Evolutionary conservation across 2,888 invertebrate genomes (phyloP).

Genomic region (Cheiracanthium punctorium): DNA sequence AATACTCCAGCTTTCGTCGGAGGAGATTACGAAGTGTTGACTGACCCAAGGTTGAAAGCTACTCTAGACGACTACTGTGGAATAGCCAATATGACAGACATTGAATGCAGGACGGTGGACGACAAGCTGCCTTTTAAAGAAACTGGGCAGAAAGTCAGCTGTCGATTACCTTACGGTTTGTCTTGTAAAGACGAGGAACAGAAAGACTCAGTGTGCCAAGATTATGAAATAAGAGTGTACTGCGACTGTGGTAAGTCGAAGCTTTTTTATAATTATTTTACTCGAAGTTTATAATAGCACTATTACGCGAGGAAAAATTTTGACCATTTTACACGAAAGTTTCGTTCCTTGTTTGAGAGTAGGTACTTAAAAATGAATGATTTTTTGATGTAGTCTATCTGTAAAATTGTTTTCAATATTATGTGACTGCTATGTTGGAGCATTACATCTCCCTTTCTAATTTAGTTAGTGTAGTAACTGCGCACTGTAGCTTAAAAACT

Average conservation of each 20-base stretch:
- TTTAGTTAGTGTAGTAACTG: too few species aligned
- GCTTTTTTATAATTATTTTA: too few species aligned
- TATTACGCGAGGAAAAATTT: too few species aligned
- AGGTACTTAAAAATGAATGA: too few species aligned
- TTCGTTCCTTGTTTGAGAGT: too few species aligned
- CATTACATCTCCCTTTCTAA: too few species aligned
- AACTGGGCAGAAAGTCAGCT: slow-evolving; percentile 85
- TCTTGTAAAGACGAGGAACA: slow-evolving; percentile 79
- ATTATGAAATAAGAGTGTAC: slow-evolving; percentile 88
- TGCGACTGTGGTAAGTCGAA: slow-evolving; percentile 81
- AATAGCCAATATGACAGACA: slow-evolving; percentile 81
- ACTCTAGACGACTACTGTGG: slow-evolving; percentile 79
- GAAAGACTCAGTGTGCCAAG: slow-evolving; percentile 80
- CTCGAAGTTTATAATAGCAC: too few species aligned
- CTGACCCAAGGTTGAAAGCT: slow-evolving; percentile 72
- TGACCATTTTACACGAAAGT: too few species aligned
- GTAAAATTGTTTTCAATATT: too few species aligned
- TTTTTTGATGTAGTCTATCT: too few species aligned
- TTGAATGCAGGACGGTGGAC: slow-evolving; percentile 85
- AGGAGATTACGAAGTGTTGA: slow-evolving; percentile 74
- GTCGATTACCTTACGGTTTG: slow-evolving; percentile 85
- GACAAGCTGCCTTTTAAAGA: slow-evolving; percentile 82
- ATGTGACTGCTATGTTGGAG: too few species aligned
- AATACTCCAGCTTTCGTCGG: slow-evolving; percentile 77
- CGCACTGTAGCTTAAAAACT: too few species aligned